Percentiles rank a stretch among this genome's conserved stretches.
These are phyloP conservation scores for Ptilodon capucinus DNA, from an alignment of 2,888 invertebrate species.

Conservation along the genomic window DNA sequence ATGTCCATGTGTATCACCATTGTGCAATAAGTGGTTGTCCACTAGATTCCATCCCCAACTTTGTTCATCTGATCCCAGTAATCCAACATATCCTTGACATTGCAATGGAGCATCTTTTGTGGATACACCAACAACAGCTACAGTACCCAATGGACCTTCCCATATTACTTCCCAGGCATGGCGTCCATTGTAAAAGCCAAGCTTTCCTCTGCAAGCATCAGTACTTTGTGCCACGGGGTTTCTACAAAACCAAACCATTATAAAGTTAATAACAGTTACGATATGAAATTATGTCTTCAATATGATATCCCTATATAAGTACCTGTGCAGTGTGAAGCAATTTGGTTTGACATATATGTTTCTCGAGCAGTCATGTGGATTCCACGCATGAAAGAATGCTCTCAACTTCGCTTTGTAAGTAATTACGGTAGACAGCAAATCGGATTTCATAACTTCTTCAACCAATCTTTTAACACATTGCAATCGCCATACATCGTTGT, in stretches of 20 bases:
- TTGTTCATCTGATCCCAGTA: slow-evolving; percentile 97
- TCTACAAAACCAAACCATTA: too few species aligned
- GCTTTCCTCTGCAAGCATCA: slow-evolving; percentile 95
- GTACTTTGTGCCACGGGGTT: slow-evolving; percentile 99
- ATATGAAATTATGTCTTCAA: too few species aligned
- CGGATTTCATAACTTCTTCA: slow-evolving; percentile 93
- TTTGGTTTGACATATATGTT: slow-evolving; percentile 98
- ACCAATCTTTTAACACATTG: slow-evolving; percentile 94
- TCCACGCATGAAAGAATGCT: slow-evolving; percentile 98
- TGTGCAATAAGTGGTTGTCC: slow-evolving; percentile 97
- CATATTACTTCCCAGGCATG: slow-evolving; percentile 99
- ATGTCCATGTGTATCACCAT: slow-evolving; percentile 96
- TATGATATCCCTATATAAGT: neutral
- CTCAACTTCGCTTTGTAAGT: slow-evolving; percentile 96
- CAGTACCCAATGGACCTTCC: slow-evolving; percentile 99
- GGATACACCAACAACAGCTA: slow-evolving; percentile 97
- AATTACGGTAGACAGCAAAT: slow-evolving; percentile 92
- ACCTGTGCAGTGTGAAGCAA: slow-evolving; percentile 97
- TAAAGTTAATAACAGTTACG: too few species aligned
- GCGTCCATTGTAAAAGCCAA: slow-evolving; percentile 94
- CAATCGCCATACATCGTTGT: slow-evolving; percentile 97
- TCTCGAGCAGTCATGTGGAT: slow-evolving; percentile 97
- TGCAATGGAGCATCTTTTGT: slow-evolving; percentile 97
- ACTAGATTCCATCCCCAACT: slow-evolving; percentile 99
- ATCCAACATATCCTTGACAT: slow-evolving; percentile 96